These are phyloP conservation scores for Luffia ferchaultella DNA, from an alignment of 2,888 invertebrate species.

Conservation along the genomic window DNA sequence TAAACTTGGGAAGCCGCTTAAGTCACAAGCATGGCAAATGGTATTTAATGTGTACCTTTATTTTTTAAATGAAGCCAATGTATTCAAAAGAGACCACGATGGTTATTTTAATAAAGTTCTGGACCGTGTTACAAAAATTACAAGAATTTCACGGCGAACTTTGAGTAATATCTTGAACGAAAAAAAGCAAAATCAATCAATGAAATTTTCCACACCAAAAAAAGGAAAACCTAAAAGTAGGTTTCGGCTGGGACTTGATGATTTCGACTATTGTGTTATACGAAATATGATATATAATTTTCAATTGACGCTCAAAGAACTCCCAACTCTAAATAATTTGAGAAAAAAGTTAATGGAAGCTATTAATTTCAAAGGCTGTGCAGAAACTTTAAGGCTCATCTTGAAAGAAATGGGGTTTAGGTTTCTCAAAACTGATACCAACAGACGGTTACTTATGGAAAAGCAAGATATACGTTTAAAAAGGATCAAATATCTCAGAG, in stretches of 20 bases:
- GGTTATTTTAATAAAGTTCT: constrained; percentile 7
- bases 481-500: neutral
- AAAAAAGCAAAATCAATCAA: neutral
- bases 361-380: neutral
- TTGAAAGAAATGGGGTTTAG: neutral
- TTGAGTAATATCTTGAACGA: constrained; percentile 4
- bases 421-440: neutral
- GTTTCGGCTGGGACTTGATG: constrained; percentile 2
- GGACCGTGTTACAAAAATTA: constrained; percentile 3
- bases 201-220: neutral
- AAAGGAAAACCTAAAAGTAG: constrained; percentile 3
- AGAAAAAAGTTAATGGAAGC: neutral
- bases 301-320: neutral
- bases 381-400: neutral
- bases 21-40: neutral
- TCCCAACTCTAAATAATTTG: neutral
- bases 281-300: constrained; percentile 5
- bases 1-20: neutral
- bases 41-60: constrained; percentile 5
- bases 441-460: neutral
- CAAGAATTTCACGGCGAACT: constrained; percentile 4
- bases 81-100: constrained; percentile 5
- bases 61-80: constrained; percentile 7
- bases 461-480: constrained; percentile 6
- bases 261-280: constrained; percentile 6